A percentile compares a stretch with the other conserved stretches of the same genome.
Evolutionary conservation across 2,113 vertebrate species (phyloP).

Genomic region (Engraulis encrasicolus): DNA sequence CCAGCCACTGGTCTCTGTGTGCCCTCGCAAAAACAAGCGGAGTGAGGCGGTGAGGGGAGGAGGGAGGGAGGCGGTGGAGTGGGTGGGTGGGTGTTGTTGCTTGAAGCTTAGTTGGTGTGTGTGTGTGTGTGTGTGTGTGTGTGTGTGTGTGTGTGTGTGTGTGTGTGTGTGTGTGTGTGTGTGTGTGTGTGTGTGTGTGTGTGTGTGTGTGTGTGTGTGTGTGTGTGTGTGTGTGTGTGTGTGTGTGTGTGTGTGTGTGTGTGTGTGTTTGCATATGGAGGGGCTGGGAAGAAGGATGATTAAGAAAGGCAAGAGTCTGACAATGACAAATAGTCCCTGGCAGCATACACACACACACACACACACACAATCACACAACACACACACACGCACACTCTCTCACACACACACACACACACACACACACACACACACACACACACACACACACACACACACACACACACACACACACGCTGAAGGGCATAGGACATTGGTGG

Average conservation of each 20-base stretch:
- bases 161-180: background rate
- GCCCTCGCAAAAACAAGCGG: too few relatives aligned
- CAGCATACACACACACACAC: too few relatives aligned
- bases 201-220: background rate
- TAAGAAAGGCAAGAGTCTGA: conserved; percentile 8
- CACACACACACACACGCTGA: conserved; percentile 48
- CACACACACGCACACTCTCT: conserved; percentile 43
- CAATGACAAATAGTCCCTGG: conserved; percentile 50
- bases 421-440: background rate
- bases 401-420: background rate
- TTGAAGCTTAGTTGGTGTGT: background rate
- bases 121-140: background rate
- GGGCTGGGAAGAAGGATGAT: background rate
- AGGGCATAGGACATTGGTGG: conserved; percentile 57
- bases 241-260: background rate
- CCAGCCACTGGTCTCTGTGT: too few relatives aligned
- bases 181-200: background rate
- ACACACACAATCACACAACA: too few relatives aligned
- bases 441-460: background rate
- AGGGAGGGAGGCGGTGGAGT: too few relatives aligned
- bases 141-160: background rate
- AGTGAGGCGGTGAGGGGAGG: too few relatives aligned
- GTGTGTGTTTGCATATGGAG: background rate
- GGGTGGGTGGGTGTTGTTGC: too few relatives aligned
- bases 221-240: background rate